Base-by-base conservation (phyloP, 2,797 vertebrate species). In the Leptodactylus fallax region DNA sequence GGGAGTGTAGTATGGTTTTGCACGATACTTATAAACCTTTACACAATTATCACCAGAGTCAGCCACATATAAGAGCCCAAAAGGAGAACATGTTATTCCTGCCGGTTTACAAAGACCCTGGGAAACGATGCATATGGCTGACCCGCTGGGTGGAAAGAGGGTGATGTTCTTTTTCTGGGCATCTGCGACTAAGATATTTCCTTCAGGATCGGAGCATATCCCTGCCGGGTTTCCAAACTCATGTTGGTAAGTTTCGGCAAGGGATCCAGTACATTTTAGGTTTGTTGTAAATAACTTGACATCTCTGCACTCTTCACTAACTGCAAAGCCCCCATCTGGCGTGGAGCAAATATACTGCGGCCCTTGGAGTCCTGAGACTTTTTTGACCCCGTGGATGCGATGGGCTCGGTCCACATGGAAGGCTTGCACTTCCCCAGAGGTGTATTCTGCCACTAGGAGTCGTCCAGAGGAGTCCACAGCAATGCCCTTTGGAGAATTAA, bases 381-480 rank as follows among this genome's bases (percentile, higher is more conserved):
- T 90, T 56, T 69, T 85, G 2, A 36, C 78, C 2, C 83, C 90
- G 58, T 83, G 81, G 0, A 36, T 45, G 21, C 89, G 90, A 81
- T 91, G 90, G 51, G 91, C 13, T 0, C 55, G 90, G 88, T 93
- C 91, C 74, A 93, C 27, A 1, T 79, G 65, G 80, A 95, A 94
- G 78, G 91, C 90, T 71, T 93, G 91, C 25, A 94, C 91, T 63
- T 90, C 89, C 69, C 93, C 91, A 23, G 87, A 74, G 1, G 87
- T 65, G 0, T 94, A 94, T 85, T 95, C 94, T 7, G 92, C 90
- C 45, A 94, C 93, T 80, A 94, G 90, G 77, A 95, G 85, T 53
- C 80, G 90, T 36, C 93, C 91, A 0, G 1, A 79, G 19, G 90
- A 71, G 63, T 95, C 94, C 0, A 93, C 89, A 51, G 89, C 92